Evolutionary conservation across 1,140 invertebrate species (phyloP), one percentile per base, ranked within the genome.

Genomic region (Drosophila ogumai): DNA sequence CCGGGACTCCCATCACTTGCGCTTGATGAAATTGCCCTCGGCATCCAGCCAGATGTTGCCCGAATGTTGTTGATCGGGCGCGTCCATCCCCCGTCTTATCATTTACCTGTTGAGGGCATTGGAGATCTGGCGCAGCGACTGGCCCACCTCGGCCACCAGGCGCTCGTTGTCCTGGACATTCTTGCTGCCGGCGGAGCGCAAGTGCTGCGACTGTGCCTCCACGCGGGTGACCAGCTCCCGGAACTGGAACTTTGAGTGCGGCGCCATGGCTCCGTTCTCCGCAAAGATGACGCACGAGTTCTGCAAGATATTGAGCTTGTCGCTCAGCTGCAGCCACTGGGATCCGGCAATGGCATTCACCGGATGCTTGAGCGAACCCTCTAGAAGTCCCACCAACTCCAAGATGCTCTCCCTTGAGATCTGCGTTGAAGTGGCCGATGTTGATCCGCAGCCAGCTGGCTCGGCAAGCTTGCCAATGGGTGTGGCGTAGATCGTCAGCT

Each of bases 241-340:
- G 82, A 98, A 96, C 79, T 98, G 97, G 92, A 99, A 98, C 63
- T 98, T 96, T 31, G 96, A 95, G 87, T 97, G 97, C 17, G 97
- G 96, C 19, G 97, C 95, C 72, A 97, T 96, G 4, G 96, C 95
- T 36, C 93, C 94, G 68, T 96, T 96, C 65, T 94, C 94, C 2
- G 94, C 94, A 59, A 96, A 96, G 43, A 95, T 95, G 41, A 95
- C 93, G 91, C 97, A 98, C 65, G 96, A 96, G 2, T 95, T 95
- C 79, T 97, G 96, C 43, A 98, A 93, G 46, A 96, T 93, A 43
- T 96, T 96, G 10, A 97, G 95, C 88, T 97, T 97, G 86, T 98
- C 97, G 2, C 96, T 97, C 2, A 97, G 93, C 85, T 97, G 96
- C n/a, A 97, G 93, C 94, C 96, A 97, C 73, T 94, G 95, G 1